Percentiles rank a stretch among this genome's conserved stretches.
Evolutionary conservation across 2,113 vertebrate genomes (phyloP).

Genomic region (Apeltes quadracus): DNA sequence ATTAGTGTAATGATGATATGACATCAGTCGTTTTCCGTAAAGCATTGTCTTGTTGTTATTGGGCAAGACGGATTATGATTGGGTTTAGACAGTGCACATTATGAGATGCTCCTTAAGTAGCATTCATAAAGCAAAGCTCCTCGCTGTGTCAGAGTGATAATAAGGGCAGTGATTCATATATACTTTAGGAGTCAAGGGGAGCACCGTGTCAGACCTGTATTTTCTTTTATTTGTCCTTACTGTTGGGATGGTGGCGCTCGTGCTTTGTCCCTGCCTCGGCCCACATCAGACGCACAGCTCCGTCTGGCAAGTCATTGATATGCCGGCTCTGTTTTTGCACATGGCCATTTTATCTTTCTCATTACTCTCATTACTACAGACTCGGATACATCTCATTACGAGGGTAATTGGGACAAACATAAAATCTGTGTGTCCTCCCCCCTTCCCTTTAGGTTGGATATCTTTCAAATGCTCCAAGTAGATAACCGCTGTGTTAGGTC

Average conservation of each 20-base stretch:
- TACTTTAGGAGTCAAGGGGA: slow-evolving; percentile 80
- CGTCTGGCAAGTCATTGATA: slow-evolving; percentile 86
- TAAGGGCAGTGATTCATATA: slow-evolving; percentile 83
- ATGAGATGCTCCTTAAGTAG: slow-evolving; percentile 81
- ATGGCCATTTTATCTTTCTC: slow-evolving; percentile 86
- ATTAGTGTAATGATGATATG: slow-evolving; percentile 85
- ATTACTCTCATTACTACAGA: slow-evolving; percentile 91
- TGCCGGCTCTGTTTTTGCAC: slow-evolving; percentile 87
- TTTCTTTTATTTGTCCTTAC: slow-evolving; percentile 79
- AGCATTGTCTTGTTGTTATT: slow-evolving; percentile 86
- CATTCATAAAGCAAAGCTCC: slow-evolving; percentile 76
- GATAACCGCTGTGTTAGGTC: slow-evolving; percentile 62
- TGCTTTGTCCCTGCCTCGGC: slow-evolving; percentile 43
- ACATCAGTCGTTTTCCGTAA: slow-evolving; percentile 81
- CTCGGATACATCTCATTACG: slow-evolving; percentile 89
- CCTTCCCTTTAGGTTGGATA: slow-evolving; percentile 83
- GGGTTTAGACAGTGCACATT: slow-evolving; percentile 77
- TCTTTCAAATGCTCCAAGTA: slow-evolving; percentile 77
- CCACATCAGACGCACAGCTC: slow-evolving; percentile 69
- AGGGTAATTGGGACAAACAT: slow-evolving; percentile 95
- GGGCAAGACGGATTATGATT: slow-evolving; percentile 85
- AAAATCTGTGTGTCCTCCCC: slow-evolving; percentile 64
- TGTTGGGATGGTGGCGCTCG: slow-evolving; percentile 62
- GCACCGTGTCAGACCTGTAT: slow-evolving; percentile 61
- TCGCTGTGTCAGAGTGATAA: slow-evolving; percentile 80